Percentiles rank a stretch among this genome's conserved stretches.
Evolutionary conservation across 2,113 vertebrate species (phyloP).

Genomic region (Melanerpes formicivorus): DNA sequence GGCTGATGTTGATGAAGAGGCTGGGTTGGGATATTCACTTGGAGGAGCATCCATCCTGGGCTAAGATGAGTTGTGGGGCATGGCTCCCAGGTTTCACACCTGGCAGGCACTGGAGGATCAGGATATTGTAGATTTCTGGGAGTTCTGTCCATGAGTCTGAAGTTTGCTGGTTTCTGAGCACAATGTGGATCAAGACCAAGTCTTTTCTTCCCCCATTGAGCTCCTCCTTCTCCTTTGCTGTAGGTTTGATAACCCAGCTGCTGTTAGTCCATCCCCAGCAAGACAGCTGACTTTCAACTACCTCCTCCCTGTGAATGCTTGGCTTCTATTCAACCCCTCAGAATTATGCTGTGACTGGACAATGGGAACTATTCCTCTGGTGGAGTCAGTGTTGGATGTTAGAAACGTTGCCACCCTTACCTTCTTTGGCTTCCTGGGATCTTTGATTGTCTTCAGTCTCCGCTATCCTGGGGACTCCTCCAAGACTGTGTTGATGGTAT

Average conservation of each 20-base stretch:
- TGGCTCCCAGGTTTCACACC: background rate
- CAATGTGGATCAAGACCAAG: background rate
- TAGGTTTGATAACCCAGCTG: slow-evolving; percentile 98
- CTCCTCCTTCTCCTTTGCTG: background rate
- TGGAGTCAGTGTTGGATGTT: slow-evolving; percentile 89
- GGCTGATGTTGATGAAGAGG: background rate
- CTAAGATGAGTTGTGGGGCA: background rate
- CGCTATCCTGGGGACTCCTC: slow-evolving; percentile 87
- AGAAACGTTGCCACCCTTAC: slow-evolving; percentile 90
- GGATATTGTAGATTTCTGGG: background rate
- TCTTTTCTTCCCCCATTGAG: background rate
- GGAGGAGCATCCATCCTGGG: background rate
- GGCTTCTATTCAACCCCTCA: slow-evolving; percentile 95
- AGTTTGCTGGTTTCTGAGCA: background rate
- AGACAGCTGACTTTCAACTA: slow-evolving; percentile 98
- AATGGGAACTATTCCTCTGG: slow-evolving; percentile 97
- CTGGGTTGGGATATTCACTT: background rate
- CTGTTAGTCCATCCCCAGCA: slow-evolving; percentile 90
- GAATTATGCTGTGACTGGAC: slow-evolving; percentile 99
- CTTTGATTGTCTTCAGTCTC: slow-evolving; percentile 87
- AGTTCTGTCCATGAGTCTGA: background rate
- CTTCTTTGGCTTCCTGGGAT: slow-evolving; percentile 87
- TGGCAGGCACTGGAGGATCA: background rate
- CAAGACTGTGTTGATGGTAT: slow-evolving; percentile 94
- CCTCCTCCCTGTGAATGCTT: slow-evolving; percentile 95